Percentiles rank a stretch among this genome's conserved stretches.
phyloP scores from a whole-genome alignment of 2,888 invertebrate genomes.

The Petrophora chlorosata region DNA sequence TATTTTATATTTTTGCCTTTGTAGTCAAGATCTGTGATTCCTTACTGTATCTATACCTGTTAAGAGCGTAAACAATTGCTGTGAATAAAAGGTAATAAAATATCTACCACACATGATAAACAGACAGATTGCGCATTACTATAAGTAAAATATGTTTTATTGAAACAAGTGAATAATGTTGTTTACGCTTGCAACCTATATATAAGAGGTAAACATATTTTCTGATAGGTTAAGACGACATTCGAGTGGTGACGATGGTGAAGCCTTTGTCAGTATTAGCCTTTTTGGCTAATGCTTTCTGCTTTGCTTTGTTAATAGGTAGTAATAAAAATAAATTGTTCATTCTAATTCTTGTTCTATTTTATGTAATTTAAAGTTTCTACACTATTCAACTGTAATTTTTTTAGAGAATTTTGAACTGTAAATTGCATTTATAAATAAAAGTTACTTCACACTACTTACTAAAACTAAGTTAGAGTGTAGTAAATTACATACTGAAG shows the following conservation, averaged over 20 bases:
- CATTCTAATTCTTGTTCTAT: too few species aligned
- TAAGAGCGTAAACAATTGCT: not conserved
- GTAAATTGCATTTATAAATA: not conserved
- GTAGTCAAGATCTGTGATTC: too few species aligned
- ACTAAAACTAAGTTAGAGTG: too few species aligned
- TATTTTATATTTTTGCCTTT: too few species aligned
- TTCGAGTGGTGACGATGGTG: conserved; percentile 45
- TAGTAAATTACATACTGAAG: too few species aligned
- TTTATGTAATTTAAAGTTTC: too few species aligned
- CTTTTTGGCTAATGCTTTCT: conserved; percentile 36
- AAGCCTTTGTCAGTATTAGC: conserved; percentile 46
- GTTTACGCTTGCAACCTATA: conserved; percentile 39
- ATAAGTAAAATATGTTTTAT: conserved; percentile 30
- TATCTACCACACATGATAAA: not conserved
- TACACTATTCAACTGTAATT: too few species aligned
- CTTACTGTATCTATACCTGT: not conserved
- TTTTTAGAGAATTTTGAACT: too few species aligned
- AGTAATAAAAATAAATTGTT: too few species aligned
- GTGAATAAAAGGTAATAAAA: conserved; percentile 5
- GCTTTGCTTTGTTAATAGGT: conserved; percentile 41
- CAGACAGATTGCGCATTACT: not conserved
- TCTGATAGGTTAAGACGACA: conserved; percentile 35
- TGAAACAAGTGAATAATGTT: conserved; percentile 52
- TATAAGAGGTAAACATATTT: conserved; percentile 48
- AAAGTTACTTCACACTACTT: too few species aligned